phyloP scores from a whole-genome alignment of 2,888 invertebrate genomes.

The Dolomedes plantarius region DNA sequence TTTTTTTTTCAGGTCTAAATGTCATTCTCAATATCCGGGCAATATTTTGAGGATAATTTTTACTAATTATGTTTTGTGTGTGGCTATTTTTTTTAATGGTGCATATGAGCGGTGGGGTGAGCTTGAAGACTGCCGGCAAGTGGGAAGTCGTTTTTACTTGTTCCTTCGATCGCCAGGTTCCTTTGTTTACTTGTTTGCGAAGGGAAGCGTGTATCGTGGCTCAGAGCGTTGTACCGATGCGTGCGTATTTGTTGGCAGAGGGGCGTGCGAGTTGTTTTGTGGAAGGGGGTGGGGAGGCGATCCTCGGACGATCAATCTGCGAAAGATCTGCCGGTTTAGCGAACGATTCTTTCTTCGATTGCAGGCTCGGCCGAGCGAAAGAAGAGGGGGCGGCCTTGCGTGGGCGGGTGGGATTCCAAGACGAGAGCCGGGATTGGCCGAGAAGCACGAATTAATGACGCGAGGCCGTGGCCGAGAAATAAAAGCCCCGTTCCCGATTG shows the following conservation, averaged over 20 bases:
- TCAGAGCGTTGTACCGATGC: not conserved
- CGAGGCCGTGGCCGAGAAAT: conserved; percentile 64
- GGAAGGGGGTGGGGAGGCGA: no score
- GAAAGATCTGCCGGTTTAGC: conserved; percentile 38
- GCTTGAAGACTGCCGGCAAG: no score
- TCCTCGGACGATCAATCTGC: conserved; percentile 50
- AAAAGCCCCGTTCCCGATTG: conserved; percentile 59
- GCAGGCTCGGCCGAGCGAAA: conserved; percentile 31
- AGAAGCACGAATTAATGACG: conserved; percentile 67
- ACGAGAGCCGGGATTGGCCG: conserved; percentile 56
- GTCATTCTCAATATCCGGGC: no score
- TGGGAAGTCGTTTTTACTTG: no score
- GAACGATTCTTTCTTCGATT: conserved; percentile 67
- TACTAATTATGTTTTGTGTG: no score
- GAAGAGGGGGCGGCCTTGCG: conserved; percentile 47
- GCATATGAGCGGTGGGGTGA: no score
- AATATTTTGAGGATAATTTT: no score
- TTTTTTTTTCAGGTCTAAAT: no score
- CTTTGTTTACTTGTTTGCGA: not conserved
- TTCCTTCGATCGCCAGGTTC: no score
- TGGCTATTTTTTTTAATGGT: no score
- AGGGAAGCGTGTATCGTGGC: no score
- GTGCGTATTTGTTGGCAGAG: conserved; percentile 17
- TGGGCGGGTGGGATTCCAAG: conserved; percentile 67
- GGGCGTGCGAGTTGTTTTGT: conserved; percentile 14